Evolutionary conservation across 2,888 invertebrate genomes (phyloP), one percentile per base, ranked within the genome.

Genomic region (Pollenia angustigena): DNA sequence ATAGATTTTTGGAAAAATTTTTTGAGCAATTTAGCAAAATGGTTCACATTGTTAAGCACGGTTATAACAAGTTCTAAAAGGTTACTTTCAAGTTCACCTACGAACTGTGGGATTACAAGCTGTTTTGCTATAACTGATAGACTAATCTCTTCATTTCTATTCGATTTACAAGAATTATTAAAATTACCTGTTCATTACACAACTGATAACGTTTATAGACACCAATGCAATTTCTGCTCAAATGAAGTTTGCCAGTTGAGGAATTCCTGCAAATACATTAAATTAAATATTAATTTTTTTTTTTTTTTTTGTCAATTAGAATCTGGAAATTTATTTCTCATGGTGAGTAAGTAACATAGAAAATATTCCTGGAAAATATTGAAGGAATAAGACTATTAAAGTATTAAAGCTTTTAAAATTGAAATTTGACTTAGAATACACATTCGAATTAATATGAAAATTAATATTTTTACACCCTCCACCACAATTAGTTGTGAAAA

Each of bases 131-230:
- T 4, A 32, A 32, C 1, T 32, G 32, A 32, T 32, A 2, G 8
- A 12, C 10, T 11, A 42, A 16, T 9, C 14, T 50, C 11, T 50
- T 50, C 4, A 50, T 50, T 11, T 50, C 9, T 4, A 42, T 8
- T 60, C 16, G 9, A 0, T 32, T 32, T 9, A 42, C 9, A 52
- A 52, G 9, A 16, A 42, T 10, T 14, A 14, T 2, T 60, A 14
- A 7, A 76, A 42, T 18, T 94, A 97, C 97, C 94, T 96, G 95
- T 88, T 96, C 96, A 93, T 97, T 97, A 93, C 97, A 97, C 91
- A 97, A 95, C 93, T 97, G 97, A 94, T 97, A 97, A 88, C 97
- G 94, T 90, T 96, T 95, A 90, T 96, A 96, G 60, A 97, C 95
- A 12, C 97, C 97, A 52, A 96, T 95, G 92, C 97, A 97, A 90